Evolutionary conservation across 2,113 vertebrate species (phyloP).

Genomic region (Calyptomena viridis): DNA sequence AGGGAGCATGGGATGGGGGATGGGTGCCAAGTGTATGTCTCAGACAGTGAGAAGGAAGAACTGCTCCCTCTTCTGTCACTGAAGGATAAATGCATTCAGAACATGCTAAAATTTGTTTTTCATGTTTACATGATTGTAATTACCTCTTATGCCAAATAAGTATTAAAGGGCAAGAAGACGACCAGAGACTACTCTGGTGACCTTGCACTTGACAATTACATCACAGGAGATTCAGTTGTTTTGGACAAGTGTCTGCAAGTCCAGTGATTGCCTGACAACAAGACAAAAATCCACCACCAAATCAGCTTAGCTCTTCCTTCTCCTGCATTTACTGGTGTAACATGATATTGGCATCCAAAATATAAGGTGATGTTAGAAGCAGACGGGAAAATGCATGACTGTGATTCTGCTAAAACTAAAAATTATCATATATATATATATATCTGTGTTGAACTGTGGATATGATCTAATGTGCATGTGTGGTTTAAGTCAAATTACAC

Average conservation of each 20-base stretch:
- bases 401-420: background rate
- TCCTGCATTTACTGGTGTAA: background rate
- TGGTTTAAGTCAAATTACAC: background rate
- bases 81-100: background rate
- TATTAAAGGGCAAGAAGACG: background rate
- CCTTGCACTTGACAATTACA: background rate
- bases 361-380: background rate
- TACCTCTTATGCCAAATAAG: background rate
- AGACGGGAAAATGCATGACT: background rate
- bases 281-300: background rate
- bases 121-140: background rate
- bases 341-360: background rate
- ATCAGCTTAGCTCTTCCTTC: background rate
- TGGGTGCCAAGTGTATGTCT: background rate
- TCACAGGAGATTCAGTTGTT: background rate
- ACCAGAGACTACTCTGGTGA: background rate
- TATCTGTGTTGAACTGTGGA: background rate
- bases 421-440: background rate
- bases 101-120: background rate
- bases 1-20: conserved; percentile 20
- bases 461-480: background rate
- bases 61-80: conserved; percentile 78
- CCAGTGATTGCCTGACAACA: background rate
- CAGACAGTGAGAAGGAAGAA: conserved; percentile 60
- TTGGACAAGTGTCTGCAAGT: background rate